Evolutionary conservation across 2,888 invertebrate species (phyloP), one percentile per base, ranked within the genome.

Genomic region (Caenorhabditis sp.): DNA sequence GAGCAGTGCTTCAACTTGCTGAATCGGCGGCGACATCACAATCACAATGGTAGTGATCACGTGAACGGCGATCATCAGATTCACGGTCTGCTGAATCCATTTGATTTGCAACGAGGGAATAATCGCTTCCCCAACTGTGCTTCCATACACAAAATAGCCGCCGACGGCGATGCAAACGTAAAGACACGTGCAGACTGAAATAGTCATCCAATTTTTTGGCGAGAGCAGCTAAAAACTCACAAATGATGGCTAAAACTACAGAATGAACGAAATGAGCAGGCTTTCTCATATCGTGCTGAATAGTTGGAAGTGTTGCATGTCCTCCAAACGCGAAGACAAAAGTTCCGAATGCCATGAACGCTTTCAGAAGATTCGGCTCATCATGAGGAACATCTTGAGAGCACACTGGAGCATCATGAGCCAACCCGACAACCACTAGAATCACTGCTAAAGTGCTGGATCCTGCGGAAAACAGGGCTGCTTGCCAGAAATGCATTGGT

Each of bases 1-100:
- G 70, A 91, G 84, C 35, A 88, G 41, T 35, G 90, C 85, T 72
- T 91, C 91, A 56, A 91, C 79, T 66, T 91, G 90, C 75, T 91
- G 91, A 66, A 87, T 89, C 72, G 91, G 77, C 3, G 91, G 91
- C 28, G 90, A 91, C 74, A 91, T 86, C 26, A 88, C 84, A 61
- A 91, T 91, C 44, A 90, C 88, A 35, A 91, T 86, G 0, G 90
- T 90, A n/a, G 90, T 87, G 56, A 91, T 81, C 51, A 91, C 92
- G 79, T 92, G 92, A 49, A 90, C 83, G 19, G 92, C 91, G 59
- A 92, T 92, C 86, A 91, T 89, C 41, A 90, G 63, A 69, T 91
- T 92, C 28, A 91, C 87, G 4, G 70, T 81, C 24, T 87, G 87
- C 58, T 87, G 87, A 51, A 87, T 72, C 87, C 87, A 87, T 16